phyloP scores from a whole-genome alignment of 2,113 vertebrate genomes.

The Anhinga anhinga region DNA sequence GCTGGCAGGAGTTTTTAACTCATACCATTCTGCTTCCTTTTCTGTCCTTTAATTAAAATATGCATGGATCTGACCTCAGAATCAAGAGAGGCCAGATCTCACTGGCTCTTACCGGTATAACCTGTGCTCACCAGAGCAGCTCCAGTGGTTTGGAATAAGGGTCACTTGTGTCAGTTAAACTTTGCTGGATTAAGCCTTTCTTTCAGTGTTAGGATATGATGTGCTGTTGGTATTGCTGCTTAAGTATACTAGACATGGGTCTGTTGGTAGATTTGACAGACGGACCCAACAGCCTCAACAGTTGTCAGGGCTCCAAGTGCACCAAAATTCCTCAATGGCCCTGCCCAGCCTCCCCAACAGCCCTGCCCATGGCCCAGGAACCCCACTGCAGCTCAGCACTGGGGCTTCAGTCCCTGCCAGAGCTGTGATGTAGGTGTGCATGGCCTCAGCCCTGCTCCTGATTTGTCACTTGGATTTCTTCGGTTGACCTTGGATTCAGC shows the following conservation, averaged over 20 bases:
- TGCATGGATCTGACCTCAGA: not conserved
- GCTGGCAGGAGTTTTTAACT: not conserved
- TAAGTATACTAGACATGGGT: not conserved
- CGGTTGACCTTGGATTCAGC: accelerated
- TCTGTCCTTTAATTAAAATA: slow-evolving; percentile 10
- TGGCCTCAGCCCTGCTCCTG: not conserved
- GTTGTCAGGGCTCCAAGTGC: accelerated
- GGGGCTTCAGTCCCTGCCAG: not conserved
- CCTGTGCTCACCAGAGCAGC: not conserved
- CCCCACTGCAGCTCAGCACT: not conserved
- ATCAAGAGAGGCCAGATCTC: not conserved
- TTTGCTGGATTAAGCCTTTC: not conserved
- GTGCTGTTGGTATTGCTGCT: not conserved
- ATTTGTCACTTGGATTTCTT: not conserved
- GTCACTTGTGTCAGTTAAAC: not conserved
- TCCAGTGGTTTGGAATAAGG: not conserved
- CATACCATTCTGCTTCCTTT: not conserved
- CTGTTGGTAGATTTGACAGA: not conserved
- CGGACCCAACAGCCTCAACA: accelerated
- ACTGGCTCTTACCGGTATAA: not conserved
- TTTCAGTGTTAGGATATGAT: not conserved
- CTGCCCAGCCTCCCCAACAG: not conserved
- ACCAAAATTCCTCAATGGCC: accelerated
- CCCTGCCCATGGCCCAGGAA: not conserved
- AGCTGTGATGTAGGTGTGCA: accelerated